Base-by-base conservation (phyloP, 2,797 vertebrate genomes). In the Sebastes taczanowskii region DNA sequence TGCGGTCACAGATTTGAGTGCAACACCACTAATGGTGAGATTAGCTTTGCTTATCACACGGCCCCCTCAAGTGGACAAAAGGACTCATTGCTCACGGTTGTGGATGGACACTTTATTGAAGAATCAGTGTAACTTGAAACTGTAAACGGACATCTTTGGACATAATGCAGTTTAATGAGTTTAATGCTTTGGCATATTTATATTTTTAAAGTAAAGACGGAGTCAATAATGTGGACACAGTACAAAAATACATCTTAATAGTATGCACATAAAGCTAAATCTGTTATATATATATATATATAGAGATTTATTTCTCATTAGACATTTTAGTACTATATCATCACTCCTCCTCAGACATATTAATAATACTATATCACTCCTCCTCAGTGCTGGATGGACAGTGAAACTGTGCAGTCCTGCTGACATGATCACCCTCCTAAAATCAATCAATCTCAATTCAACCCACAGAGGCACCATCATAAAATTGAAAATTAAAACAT, bases 41-140 rank as follows among this genome's bases (percentile, higher is more conserved):
- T 27, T 3, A 14, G 30, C 18, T 64, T 71, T 80, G 22, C 46
- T 81, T 77, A 34, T 91, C 71, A 53, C 22, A 69, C 18, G 62
- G 83, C 88, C 3, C 92, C 89, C 89, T 84, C 94, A 42, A 71
- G 91, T 90, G 93, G 93, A 92, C 84, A 91, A 80, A 86, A 59
- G 1, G 8, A 81, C 1, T 66, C 78, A 78, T 5, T 74, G 72
- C 82, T 79, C 76, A 60, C 7, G 59, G 25, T 77, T 63, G 66
- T 69, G 22, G 53, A 70, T 25, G 23, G 53, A 87, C 8, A 53
- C 62, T 91, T 95, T 92, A 90, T 84, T 86, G 67, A 66, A 84
- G 9, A 27, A 20, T 70, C 38, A 55, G 75, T 56, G 74, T 55
- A 46, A 63, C 25, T 29, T 29, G 8, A 59, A 53, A 11, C 25